Evolutionary conservation across 2,888 invertebrate species (phyloP).

Genomic region (Dicyrtomina minuta): DNA sequence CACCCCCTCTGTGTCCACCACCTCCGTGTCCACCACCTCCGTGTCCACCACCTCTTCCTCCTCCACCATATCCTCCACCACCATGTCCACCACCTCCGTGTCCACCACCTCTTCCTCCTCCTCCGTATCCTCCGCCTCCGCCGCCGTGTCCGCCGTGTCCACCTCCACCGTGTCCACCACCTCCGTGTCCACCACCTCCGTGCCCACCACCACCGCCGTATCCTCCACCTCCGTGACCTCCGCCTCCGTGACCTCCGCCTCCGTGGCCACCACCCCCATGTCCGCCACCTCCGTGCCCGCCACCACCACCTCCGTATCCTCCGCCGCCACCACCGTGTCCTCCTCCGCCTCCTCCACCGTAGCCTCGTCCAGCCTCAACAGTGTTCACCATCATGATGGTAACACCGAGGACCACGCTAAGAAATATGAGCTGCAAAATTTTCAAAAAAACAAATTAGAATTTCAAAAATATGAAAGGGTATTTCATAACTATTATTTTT

Average conservation of each 20-base stretch:
- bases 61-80: conserved; percentile 14
- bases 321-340: conserved; percentile 23
- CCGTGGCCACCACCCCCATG: conserved; percentile 15
- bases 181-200: conserved; percentile 28
- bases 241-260: background rate
- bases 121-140: conserved; percentile 2
- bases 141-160: background rate
- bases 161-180: conserved; percentile 24
- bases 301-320: conserved; percentile 19
- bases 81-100: conserved; percentile 14
- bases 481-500: background rate
- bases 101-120: conserved; percentile 10
- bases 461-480: background rate
- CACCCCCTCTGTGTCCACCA: conserved; percentile 9
- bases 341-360: conserved; percentile 15
- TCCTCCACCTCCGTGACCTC: conserved; percentile 22
- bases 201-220: conserved; percentile 14
- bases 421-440: conserved; percentile 9
- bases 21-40: conserved; percentile 14
- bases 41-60: conserved; percentile 13
- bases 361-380: background rate
- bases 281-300: conserved; percentile 39
- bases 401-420: conserved; percentile 11
- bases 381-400: background rate
- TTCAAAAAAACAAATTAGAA: background rate